phyloP scores from a whole-genome alignment of 2,113 vertebrate genomes.

The Datnioides undecimradiatus region DNA sequence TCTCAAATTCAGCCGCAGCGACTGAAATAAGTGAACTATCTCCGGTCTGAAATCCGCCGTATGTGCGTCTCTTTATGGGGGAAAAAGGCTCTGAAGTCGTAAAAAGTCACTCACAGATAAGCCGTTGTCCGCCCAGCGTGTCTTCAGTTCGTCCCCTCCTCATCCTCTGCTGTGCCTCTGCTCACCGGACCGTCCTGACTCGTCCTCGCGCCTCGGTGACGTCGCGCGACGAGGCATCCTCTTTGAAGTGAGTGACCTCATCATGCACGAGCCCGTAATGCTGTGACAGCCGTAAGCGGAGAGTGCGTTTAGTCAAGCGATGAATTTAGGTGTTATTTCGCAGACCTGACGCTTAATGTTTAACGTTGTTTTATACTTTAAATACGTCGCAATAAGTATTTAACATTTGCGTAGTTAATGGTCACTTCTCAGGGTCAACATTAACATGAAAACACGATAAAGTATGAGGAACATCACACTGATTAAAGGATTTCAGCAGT shows the following conservation, averaged over 20 bases:
- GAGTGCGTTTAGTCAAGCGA: too few relatives aligned
- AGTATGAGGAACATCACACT: not conserved
- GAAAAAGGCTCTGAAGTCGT: not conserved
- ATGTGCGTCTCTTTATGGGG: not conserved
- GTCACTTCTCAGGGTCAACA: not conserved
- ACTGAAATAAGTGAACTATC: not conserved
- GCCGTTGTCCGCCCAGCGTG: constrained; percentile 38
- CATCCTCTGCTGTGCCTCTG: constrained; percentile 41
- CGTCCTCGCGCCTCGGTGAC: constrained; percentile 53
- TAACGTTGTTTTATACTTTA: too few relatives aligned
- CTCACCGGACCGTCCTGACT: not conserved
- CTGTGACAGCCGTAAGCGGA: too few relatives aligned
- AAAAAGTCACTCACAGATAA: constrained; percentile 52
- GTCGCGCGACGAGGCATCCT: constrained; percentile 76
- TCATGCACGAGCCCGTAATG: not conserved
- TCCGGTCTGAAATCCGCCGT: not conserved
- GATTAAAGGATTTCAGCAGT: not conserved
- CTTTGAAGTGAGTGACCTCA: constrained; percentile 49
- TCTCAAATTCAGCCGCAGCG: not conserved
- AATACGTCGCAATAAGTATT: too few relatives aligned
- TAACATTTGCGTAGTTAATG: not conserved
- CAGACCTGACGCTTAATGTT: too few relatives aligned
- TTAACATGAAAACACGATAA: not conserved
- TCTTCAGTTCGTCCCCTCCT: constrained; percentile 53
- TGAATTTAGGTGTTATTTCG: too few relatives aligned